phyloP scores from a whole-genome alignment of 2,113 vertebrate species.

The Xiphophorus couchianus region DNA sequence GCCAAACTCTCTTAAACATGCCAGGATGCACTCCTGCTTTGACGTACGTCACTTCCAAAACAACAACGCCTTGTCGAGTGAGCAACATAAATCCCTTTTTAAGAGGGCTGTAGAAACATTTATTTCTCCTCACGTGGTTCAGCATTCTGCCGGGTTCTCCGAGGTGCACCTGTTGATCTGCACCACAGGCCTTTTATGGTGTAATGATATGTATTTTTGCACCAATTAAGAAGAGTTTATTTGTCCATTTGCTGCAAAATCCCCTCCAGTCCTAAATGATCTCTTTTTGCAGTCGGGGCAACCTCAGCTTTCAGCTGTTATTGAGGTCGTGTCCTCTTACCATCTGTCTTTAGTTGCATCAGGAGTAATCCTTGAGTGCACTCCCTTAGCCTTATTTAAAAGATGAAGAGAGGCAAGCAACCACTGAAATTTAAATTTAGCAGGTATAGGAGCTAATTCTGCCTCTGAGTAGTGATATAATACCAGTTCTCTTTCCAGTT shows the following conservation, averaged over 20 bases:
- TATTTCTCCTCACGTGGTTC: conserved; percentile 34
- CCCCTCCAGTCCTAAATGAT: conserved; percentile 45
- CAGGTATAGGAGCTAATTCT: conserved; percentile 28
- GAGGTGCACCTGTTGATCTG: conserved; percentile 42
- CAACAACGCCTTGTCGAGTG: conserved; percentile 43
- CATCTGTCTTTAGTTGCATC: conserved; percentile 72
- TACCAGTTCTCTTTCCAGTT: background rate
- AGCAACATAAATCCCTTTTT: conserved; percentile 45
- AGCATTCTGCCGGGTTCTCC: conserved; percentile 29
- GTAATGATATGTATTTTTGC: conserved; percentile 26
- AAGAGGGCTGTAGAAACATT: conserved; percentile 26
- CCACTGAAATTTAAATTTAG: conserved; percentile 36
- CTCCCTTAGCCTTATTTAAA: conserved; percentile 64
- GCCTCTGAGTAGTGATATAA: conserved; percentile 2
- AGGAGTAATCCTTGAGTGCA: conserved; percentile 46
- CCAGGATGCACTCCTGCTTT: conserved; percentile 46
- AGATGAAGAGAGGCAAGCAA: conserved; percentile 52
- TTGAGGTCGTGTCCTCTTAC: conserved; percentile 67
- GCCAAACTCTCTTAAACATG: conserved; percentile 61
- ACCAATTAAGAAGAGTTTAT: conserved; percentile 32
- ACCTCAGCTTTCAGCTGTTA: conserved; percentile 53
- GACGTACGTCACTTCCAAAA: conserved; percentile 42
- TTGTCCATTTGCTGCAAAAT: conserved; percentile 27
- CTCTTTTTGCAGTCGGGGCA: conserved; percentile 51
- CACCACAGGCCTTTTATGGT: conserved; percentile 3